Evolutionary conservation across 2,797 vertebrate species (phyloP).

Genomic region (Furcifer pardalis): DNA sequence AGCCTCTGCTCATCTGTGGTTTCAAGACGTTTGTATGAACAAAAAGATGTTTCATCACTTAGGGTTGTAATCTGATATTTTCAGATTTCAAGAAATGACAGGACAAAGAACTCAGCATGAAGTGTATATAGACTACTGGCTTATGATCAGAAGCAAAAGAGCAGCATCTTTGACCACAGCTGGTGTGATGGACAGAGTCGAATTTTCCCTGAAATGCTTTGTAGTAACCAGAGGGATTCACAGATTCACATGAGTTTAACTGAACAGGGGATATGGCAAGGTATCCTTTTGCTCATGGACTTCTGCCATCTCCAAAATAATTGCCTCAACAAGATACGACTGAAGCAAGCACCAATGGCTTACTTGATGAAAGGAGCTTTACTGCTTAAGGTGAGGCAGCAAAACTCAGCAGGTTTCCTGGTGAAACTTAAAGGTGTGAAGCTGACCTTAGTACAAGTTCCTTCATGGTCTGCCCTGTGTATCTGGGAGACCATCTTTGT

Average conservation of each 20-base stretch:
- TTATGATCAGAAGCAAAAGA: background rate
- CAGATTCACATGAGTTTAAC: background rate
- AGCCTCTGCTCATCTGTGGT: background rate
- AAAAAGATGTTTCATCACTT: background rate
- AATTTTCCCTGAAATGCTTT: background rate
- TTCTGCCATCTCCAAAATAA: conserved; percentile 2
- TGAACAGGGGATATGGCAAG: background rate
- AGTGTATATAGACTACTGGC: background rate
- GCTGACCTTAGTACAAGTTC: conserved; percentile 17
- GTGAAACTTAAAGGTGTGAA: conserved; percentile 10
- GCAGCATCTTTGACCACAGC: background rate
- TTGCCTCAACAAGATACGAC: background rate
- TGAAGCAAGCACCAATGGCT: conserved; percentile 7
- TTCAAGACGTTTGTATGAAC: background rate
- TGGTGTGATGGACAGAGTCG: background rate
- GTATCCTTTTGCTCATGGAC: background rate
- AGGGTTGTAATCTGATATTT: background rate
- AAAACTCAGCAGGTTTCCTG: conserved; percentile 10
- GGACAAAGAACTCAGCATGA: background rate
- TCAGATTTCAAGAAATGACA: background rate
- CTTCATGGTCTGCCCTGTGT: conserved; percentile 22
- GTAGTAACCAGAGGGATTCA: background rate
- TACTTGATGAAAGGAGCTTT: conserved; percentile 24
- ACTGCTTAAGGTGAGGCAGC: conserved; percentile 1
- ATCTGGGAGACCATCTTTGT: conserved; percentile 19